Conservation (phyloP, 1,140 invertebrate species). For the Zaprionus nigranus region DNA sequence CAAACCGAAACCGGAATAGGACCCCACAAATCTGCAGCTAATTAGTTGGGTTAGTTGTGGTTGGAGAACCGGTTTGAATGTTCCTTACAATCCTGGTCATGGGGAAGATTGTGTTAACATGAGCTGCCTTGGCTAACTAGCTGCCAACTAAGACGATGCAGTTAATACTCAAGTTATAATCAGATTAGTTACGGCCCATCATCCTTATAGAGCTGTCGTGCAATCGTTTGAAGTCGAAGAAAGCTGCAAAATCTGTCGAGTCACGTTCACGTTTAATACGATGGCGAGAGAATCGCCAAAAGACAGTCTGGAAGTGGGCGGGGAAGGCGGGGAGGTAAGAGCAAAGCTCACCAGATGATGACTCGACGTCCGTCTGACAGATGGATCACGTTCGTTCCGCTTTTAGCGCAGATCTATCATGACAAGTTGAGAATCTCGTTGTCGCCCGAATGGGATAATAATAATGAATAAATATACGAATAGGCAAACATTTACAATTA, state of each 20-base stretch:
- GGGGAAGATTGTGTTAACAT: background rate
- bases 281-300: background rate
- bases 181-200: background rate
- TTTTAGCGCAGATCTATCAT: constrained; percentile 47
- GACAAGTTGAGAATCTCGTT: constrained; percentile 23
- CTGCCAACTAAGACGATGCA: background rate
- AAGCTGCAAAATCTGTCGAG: constrained; percentile 25
- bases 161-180: constrained; percentile 22
- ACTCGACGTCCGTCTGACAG: constrained; percentile 24
- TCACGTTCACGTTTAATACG: constrained; percentile 7
- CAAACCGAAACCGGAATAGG: constrained; percentile 30
- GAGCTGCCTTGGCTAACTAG: background rate
- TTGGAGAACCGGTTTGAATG: constrained; percentile 8
- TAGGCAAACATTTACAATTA: constrained; percentile 40
- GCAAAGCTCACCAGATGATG: constrained; percentile 19
- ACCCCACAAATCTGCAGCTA: constrained; percentile 12
- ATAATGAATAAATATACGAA: constrained; percentile 23
- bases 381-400: constrained; percentile 47
- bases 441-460: constrained; percentile 19
- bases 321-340: background rate
- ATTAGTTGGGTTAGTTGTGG: constrained; percentile 8
- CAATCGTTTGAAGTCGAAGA: background rate
- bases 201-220: background rate
- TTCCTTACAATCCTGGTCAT: constrained; percentile 10
- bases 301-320: background rate